Percentiles rank a stretch among this genome's conserved stretches.
Evolutionary conservation across 2,888 invertebrate species (phyloP).

Genomic region (Diarsia mendica): DNA sequence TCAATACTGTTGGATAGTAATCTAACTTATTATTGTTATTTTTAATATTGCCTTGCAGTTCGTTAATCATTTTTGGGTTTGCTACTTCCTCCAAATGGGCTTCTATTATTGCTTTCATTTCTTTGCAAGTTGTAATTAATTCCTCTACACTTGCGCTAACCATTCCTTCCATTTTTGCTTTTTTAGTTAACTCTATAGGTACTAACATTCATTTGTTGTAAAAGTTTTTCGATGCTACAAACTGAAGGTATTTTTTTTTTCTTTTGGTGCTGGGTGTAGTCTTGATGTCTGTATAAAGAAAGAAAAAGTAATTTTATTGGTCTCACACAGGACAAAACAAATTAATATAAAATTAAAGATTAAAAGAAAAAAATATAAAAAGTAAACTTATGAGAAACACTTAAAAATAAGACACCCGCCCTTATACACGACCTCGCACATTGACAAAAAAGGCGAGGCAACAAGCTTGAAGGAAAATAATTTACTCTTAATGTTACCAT

Average conservation of each 20-base stretch:
- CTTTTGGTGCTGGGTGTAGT: too few relatives aligned
- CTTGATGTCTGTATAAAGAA: too few relatives aligned
- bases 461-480: too few relatives aligned
- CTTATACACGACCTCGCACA: too few relatives aligned
- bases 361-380: too few relatives aligned
- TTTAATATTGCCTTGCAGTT: conserved; percentile 66
- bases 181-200: conserved; percentile 63
- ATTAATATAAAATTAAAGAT: too few relatives aligned
- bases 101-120: conserved; percentile 65
- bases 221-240: conserved; percentile 40
- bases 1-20: conserved; percentile 64
- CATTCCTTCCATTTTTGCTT: conserved; percentile 68
- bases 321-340: too few relatives aligned
- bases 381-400: too few relatives aligned
- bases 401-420: too few relatives aligned
- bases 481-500: too few relatives aligned
- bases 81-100: not conserved
- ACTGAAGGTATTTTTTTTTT: not conserved
- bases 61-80: conserved; percentile 53
- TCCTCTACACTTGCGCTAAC: conserved; percentile 67
- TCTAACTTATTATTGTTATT: conserved; percentile 66
- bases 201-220: conserved; percentile 68
- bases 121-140: conserved; percentile 71
- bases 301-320: too few relatives aligned
- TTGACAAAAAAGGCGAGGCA: too few relatives aligned